phyloP scores from a whole-genome alignment of 2,113 vertebrate genomes.

The Quiscalus mexicanus region DNA sequence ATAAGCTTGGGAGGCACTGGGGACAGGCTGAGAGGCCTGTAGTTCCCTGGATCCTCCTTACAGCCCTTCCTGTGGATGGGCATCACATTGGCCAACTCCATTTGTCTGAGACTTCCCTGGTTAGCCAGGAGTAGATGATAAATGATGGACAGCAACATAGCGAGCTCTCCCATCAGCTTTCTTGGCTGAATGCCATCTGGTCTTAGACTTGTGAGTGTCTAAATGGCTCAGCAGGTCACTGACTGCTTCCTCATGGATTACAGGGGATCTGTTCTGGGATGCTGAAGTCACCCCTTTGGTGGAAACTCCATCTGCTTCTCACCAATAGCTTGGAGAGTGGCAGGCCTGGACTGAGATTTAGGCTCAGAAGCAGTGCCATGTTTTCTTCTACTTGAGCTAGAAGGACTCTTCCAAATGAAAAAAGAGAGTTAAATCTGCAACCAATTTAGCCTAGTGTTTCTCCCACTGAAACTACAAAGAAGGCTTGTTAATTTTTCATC shows the following conservation, averaged over 20 bases:
- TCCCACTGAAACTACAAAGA: neutral
- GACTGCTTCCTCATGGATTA: neutral
- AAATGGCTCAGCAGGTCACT: neutral
- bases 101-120: neutral
- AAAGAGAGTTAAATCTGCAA: neutral
- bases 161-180: accelerated
- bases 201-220: neutral
- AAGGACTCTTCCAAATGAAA: neutral
- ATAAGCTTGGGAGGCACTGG: neutral
- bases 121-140: neutral
- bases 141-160: neutral
- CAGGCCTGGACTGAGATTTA: neutral
- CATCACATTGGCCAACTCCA: neutral
- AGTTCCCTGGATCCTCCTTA: neutral
- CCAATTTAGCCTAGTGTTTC: neutral
- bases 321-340: neutral
- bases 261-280: neutral
- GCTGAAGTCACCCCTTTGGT: neutral
- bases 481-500: neutral
- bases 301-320: neutral
- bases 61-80: neutral
- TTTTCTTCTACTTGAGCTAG: neutral
- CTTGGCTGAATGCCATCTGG: neutral
- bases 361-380: neutral
- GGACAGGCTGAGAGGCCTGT: neutral